Conservation (phyloP, 2,888 invertebrate genomes). For the Oxyteleia sp. region DNA sequence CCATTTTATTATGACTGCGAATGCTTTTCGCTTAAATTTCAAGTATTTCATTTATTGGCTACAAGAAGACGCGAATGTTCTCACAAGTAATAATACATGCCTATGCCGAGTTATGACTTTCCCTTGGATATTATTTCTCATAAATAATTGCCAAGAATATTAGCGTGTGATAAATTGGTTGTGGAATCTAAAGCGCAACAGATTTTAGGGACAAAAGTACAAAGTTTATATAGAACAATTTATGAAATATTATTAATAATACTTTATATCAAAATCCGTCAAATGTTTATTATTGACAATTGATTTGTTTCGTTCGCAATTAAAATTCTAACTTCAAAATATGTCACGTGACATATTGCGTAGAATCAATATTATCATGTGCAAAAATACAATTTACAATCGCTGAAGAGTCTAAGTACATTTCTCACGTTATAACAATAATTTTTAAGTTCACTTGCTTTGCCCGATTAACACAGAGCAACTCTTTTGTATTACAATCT, state of each 20-base stretch:
- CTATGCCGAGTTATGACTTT: neutral
- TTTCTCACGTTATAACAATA: conserved; percentile 6
- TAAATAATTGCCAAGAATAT: conserved; percentile 3
- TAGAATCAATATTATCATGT: too few relatives aligned
- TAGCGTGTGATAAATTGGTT: conserved; percentile 13
- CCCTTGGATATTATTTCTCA: conserved; percentile 9
- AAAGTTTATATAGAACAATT: too few relatives aligned
- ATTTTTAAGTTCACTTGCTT: conserved; percentile 27
- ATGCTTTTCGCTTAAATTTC: conserved; percentile 15
- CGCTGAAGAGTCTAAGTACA: neutral
- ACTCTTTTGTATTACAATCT: conserved; percentile 18
- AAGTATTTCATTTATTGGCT: conserved; percentile 26
- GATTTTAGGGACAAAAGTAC: too few relatives aligned
- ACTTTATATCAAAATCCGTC: too few relatives aligned
- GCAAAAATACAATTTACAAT: too few relatives aligned
- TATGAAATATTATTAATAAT: too few relatives aligned
- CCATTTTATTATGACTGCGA: conserved; percentile 4
- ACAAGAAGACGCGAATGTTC: conserved; percentile 19
- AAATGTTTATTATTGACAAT: too few relatives aligned
- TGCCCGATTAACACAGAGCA: conserved; percentile 14
- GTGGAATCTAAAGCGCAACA: too few relatives aligned
- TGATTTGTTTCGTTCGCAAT: too few relatives aligned
- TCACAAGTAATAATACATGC: conserved; percentile 20
- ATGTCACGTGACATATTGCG: too few relatives aligned
- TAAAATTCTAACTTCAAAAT: too few relatives aligned